Evolutionary conservation across 2,113 vertebrate species (phyloP), one percentile per base, ranked within the genome.

Genomic region (Pelobates fuscus): DNA sequence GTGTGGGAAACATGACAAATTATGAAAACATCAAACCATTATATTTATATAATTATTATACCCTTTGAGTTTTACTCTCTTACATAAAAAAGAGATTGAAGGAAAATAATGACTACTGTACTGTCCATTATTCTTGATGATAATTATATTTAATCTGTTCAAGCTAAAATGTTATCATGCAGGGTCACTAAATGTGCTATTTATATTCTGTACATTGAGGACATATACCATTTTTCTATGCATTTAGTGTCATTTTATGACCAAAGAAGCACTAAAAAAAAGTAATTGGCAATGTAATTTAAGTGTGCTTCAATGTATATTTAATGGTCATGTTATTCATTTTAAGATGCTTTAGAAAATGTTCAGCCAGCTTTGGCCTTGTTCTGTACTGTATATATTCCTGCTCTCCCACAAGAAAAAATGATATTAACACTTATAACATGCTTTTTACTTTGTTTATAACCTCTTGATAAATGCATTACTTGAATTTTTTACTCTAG

Each of bases 131-230:
- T 64, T 54, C 43, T 54, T 64, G 27, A 72, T 71, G 46, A 66
- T 66, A 71, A 71, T 71, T 25, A 54, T 52, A 60, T 52, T 62
- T 63, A 63, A 71, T 71, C 20, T 71, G 58, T 71, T 43, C 55
- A 29, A 46, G 27, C 58, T 49, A 26, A 49, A 32, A 20, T 71
- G 15, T 52, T 26, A 71, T 6, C 18, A 6, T 20, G 14, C 25
- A 46, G 20, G 27, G 59, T 71, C 59, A 63, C 27, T 62, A 49
- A 52, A 71, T 60, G 68, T 59, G 59, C 27, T 71, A 63, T 71
- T 52, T 71, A 63, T 49, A 61, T 61, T 71, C 57, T 63, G 25
- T 46, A 25, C 37, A 30, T 23, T 61, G 43, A 30, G 8, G 27
- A 32, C 18, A 11, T 32, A 32, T 71, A 63, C 2, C 20, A 15